A percentile compares a stretch with the other conserved stretches of the same genome.
These are phyloP conservation scores for Aptenodytes forsteri DNA, from an alignment of 2,113 vertebrate genomes.

Conservation along the genomic window DNA sequence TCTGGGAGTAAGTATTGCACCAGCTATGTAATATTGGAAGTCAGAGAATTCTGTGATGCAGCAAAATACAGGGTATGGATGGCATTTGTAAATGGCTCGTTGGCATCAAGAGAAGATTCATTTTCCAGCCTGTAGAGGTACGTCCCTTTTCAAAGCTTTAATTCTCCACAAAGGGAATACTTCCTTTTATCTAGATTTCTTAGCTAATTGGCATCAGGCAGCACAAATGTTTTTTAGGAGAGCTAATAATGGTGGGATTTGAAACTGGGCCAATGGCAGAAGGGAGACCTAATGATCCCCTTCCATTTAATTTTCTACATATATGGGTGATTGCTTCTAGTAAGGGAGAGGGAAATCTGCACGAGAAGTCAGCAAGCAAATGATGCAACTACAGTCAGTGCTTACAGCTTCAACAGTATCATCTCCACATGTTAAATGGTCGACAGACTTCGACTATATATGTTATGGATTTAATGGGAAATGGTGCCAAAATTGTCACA, in stretches of 20 bases:
- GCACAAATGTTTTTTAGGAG: not conserved
- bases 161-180: not conserved
- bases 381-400: not conserved
- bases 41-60: not conserved
- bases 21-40: not conserved
- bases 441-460: not conserved
- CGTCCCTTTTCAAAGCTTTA: not conserved
- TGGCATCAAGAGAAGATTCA: not conserved
- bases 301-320: slow-evolving; percentile 5
- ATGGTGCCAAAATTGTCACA: rapidly evolving
- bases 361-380: not conserved
- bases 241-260: slow-evolving; percentile 20
- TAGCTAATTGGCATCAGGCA: slow-evolving; percentile 9
- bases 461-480: not conserved
- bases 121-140: not conserved
- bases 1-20: not conserved
- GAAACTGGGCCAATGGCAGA: slow-evolving; percentile 32
- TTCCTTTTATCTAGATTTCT: slow-evolving; percentile 1
- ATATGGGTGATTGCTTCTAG: not conserved
- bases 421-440: not conserved
- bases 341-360: not conserved
- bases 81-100: not conserved
- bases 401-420: not conserved
- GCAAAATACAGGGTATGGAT: not conserved
- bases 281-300: slow-evolving; percentile 24